Evolutionary conservation across 2,113 vertebrate genomes (phyloP), one percentile per base, ranked within the genome.

Genomic region (Turnix velox): DNA sequence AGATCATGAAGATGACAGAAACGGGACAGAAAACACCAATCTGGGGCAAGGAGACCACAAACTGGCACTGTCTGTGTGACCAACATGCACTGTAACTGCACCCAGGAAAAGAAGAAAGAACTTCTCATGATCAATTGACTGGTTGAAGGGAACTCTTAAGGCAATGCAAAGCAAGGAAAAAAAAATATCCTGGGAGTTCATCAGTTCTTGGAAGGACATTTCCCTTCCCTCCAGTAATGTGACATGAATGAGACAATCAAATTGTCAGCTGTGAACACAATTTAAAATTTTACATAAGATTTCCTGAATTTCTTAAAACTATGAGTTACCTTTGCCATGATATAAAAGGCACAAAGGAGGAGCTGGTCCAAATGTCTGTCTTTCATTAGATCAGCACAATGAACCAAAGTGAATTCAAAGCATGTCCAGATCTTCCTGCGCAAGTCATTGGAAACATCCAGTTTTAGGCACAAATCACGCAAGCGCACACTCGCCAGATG

Each of bases 381-480:
- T 96, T 96, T 98, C 99, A 99, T 99, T 58, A 99, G 97, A 55
- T 99, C 98, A 14, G 98, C 97, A 86, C 98, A 98, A 78, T 99
- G 98, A 67, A 99, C 98, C 93, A 99, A 76, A 0, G 98, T 98
- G 93, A 99, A 98, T 61, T 99, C 99, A 54, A 99, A 99, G 82
- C 99, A 99, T 0, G 99, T 99, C 99, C 99, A 99, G 81, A 99
- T 99, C 82, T 99, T 99, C 77, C 98, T 98, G n/a, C 99, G 97
- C 72, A 99, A 93, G 52, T 99, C 99, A 9, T 98, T 97, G 18
- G 98, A 98, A 92, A 99, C 97, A 88, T 99, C 99, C 97, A 99
- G 30, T 73, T 98, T 99, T 48, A 98, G 72, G 80, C 99, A 99
- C 66, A 99, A 91, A 65, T 99, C 99, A 35, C 98, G 98, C 88